Evolutionary conservation across 2,113 vertebrate genomes (phyloP).

Genomic region (Chloropsis hardwickii): DNA sequence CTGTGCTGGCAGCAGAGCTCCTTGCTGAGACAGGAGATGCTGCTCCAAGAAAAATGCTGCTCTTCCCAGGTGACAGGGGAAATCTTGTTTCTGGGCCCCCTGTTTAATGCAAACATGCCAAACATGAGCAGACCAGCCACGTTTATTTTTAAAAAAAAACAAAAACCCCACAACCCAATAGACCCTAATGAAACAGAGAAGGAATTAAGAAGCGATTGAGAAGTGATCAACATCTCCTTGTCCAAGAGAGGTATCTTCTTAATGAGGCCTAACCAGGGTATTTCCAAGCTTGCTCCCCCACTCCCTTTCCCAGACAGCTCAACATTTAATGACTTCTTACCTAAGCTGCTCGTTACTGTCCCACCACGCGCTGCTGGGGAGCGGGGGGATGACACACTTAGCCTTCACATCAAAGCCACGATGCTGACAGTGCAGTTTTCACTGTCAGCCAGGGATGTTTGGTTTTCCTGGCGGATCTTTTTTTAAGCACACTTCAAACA

Average conservation of each 20-base stretch:
- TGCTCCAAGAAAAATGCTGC: not conserved
- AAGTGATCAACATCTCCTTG: not conserved
- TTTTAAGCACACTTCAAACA: slow-evolving; percentile 29
- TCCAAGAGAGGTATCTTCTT: not conserved
- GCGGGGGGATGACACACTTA: not conserved
- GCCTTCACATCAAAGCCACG: slow-evolving; percentile 10
- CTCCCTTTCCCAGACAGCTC: not conserved
- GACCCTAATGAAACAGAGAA: not conserved
- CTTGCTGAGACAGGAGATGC: not conserved
- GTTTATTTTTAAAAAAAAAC: not conserved
- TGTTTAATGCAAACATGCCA: not conserved
- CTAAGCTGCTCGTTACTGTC: not conserved
- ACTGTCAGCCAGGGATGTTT: slow-evolving; percentile 11
- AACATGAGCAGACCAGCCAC: not conserved
- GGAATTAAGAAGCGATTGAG: too few relatives aligned
- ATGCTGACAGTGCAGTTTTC: slow-evolving; percentile 34
- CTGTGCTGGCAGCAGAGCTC: not conserved
- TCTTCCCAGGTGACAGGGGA: not conserved
- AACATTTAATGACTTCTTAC: not conserved
- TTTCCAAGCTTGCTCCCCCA: not conserved
- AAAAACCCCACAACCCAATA: not conserved
- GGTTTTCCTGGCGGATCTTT: not conserved
- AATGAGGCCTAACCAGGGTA: not conserved
- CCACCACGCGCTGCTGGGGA: not conserved
- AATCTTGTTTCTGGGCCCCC: not conserved